Evolutionary conservation across 2,797 vertebrate species (phyloP).

Genomic region (Pampus argenteus): DNA sequence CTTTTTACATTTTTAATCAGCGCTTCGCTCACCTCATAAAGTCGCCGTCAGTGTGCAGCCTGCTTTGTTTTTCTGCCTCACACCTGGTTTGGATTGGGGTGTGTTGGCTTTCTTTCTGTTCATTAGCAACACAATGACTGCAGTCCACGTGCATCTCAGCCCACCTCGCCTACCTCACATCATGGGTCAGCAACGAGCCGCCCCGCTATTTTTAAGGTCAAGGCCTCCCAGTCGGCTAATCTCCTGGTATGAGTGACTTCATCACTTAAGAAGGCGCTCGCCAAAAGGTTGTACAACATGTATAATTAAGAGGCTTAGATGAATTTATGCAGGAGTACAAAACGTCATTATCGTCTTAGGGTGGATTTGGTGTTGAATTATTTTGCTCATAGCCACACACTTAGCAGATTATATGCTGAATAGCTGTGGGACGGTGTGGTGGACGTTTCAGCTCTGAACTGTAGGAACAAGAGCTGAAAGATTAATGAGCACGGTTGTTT

Average conservation of each 20-base stretch:
- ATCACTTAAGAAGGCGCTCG: conserved; percentile 66
- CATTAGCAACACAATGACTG: background rate
- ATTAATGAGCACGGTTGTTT: conserved; percentile 54
- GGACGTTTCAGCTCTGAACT: conserved; percentile 29
- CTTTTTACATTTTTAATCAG: conserved; percentile 33
- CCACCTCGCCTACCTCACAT: conserved; percentile 30
- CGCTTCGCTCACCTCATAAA: background rate
- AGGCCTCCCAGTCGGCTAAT: conserved; percentile 68
- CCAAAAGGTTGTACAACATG: conserved; percentile 61
- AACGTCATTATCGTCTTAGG: conserved; percentile 72
- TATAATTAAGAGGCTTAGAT: conserved; percentile 79
- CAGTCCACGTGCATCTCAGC: background rate
- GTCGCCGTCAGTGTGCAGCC: background rate
- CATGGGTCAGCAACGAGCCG: conserved; percentile 52
- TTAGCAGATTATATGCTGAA: conserved; percentile 47
- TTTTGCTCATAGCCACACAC: conserved; percentile 59
- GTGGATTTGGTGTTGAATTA: conserved; percentile 70
- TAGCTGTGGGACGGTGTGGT: background rate
- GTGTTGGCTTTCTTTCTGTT: background rate
- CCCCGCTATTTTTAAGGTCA: conserved; percentile 50
- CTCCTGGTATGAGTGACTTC: conserved; percentile 81
- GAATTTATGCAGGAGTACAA: conserved; percentile 68
- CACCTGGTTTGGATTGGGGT: conserved; percentile 25
- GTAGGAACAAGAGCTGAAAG: conserved; percentile 37
- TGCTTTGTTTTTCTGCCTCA: conserved; percentile 12